A percentile compares a stretch with the other conserved stretches of the same genome.
These are phyloP conservation scores for Pangasianodon hypophthalmus DNA, from an alignment of 2,113 vertebrate genomes.

Conservation along the genomic window DNA sequence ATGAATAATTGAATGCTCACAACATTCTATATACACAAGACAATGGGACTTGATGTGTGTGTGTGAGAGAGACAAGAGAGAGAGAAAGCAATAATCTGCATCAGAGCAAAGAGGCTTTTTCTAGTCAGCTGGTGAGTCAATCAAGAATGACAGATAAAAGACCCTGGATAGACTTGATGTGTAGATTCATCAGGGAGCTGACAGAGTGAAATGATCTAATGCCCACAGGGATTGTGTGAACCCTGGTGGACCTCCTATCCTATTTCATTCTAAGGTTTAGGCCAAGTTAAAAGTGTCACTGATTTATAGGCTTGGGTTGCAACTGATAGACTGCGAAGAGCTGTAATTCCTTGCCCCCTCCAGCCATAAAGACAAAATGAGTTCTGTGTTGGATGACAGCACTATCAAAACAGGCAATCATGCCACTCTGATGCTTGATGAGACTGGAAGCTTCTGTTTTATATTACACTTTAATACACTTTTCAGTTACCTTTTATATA, in stretches of 20 bases:
- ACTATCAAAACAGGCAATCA: slow-evolving; percentile 9
- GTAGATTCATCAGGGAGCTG: slow-evolving; percentile 53
- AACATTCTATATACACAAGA: background rate
- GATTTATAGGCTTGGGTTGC: slow-evolving; percentile 48
- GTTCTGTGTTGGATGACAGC: slow-evolving; percentile 6
- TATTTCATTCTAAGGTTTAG: slow-evolving; percentile 36
- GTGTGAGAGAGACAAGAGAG: background rate
- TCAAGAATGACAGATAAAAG: slow-evolving; percentile 43
- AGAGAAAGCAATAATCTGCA: background rate
- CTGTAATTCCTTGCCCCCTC: slow-evolving; percentile 23
- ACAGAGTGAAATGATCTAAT: slow-evolving; percentile 53
- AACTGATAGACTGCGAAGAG: slow-evolving; percentile 34
- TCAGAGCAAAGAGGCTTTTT: slow-evolving; percentile 5
- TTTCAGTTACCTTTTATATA: background rate
- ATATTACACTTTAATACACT: background rate
- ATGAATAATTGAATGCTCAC: background rate
- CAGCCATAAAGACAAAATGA: slow-evolving; percentile 27
- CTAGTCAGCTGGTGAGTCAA: slow-evolving; percentile 28
- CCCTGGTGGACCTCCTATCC: slow-evolving; percentile 26
- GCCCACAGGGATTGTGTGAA: slow-evolving; percentile 29
- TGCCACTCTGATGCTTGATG: background rate
- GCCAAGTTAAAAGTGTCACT: slow-evolving; percentile 38
- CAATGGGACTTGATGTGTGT: background rate
- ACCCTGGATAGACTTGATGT: slow-evolving; percentile 42
- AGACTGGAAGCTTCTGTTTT: slow-evolving; percentile 2